Evolutionary conservation across 1,140 invertebrate species (phyloP).

Genomic region (Pemphigus obesinymphae): DNA sequence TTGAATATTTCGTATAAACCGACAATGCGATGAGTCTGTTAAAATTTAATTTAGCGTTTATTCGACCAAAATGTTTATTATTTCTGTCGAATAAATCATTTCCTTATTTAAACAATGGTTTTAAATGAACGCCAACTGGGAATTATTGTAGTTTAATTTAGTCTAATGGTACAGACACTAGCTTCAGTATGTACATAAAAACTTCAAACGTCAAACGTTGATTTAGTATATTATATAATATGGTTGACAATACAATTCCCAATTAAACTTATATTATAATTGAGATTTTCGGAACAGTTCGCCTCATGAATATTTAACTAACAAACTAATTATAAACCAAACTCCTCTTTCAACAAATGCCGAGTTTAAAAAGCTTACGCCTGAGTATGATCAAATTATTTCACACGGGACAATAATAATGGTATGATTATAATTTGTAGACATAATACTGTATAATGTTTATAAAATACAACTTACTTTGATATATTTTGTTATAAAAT

Average conservation of each 20-base stretch:
- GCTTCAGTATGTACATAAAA: too few relatives aligned
- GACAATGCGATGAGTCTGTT: not conserved
- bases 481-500: too few relatives aligned
- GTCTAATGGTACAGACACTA: not conserved
- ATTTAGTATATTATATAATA: slow-evolving; percentile 14
- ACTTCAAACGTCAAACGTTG: not conserved
- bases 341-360: not conserved
- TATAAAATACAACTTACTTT: too few relatives aligned
- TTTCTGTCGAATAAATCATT: not conserved
- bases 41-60: not conserved
- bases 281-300: not conserved
- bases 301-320: slow-evolving; percentile 18
- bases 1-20: not conserved
- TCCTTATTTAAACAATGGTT: not conserved
- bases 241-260: not conserved
- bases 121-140: not conserved
- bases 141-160: not conserved
- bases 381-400: not conserved
- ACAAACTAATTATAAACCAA: not conserved
- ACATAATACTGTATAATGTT: too few relatives aligned
- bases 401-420: not conserved
- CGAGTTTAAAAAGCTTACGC: not conserved
- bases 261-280: slow-evolving; percentile 19
- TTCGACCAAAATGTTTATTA: not conserved
- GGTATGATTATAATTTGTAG: too few relatives aligned